phyloP scores from a whole-genome alignment of 1,140 invertebrate genomes.

The Diachasmimorpha longicaudata region DNA sequence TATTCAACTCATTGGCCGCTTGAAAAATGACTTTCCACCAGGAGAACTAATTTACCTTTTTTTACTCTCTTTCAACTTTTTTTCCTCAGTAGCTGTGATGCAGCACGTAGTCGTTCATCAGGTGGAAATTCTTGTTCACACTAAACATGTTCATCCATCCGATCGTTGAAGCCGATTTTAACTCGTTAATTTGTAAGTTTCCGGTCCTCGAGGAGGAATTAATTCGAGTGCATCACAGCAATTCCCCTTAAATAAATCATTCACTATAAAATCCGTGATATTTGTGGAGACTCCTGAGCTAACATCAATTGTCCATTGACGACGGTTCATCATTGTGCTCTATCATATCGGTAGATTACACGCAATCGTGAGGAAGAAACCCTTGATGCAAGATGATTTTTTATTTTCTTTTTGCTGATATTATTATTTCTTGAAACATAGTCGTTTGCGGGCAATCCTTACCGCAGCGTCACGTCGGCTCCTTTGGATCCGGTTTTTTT shows the following conservation, averaged over 20 bases:
- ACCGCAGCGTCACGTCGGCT: conserved; percentile 34
- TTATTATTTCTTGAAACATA: conserved; percentile 24
- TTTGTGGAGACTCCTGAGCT: neutral
- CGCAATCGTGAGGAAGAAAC: neutral
- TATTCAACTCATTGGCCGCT: conserved; percentile 23
- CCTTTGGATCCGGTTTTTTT: conserved; percentile 36
- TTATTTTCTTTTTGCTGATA: conserved; percentile 23
- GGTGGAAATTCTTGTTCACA: conserved; percentile 14
- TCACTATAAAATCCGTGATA: neutral
- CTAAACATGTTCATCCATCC: conserved; percentile 16
- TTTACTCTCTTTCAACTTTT: conserved; percentile 1
- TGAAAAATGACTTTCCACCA: conserved; percentile 30
- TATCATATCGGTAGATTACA: conserved; percentile 15
- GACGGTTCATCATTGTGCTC: conserved; percentile 2
- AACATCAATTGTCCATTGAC: neutral
- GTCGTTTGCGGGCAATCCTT: conserved; percentile 18
- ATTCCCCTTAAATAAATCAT: neutral
- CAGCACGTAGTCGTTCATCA: neutral
- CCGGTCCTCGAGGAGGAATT: neutral
- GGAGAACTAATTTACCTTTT: conserved; percentile 32
- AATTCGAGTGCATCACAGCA: neutral
- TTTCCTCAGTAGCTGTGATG: neutral
- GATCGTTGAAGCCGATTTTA: neutral
- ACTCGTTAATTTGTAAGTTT: conserved; percentile 11
- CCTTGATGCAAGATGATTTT: conserved; percentile 8